Percentiles rank a stretch among this genome's conserved stretches.
These are phyloP conservation scores for Perithous albicinctus DNA, from an alignment of 2,888 invertebrate genomes.

Conservation along the genomic window DNA sequence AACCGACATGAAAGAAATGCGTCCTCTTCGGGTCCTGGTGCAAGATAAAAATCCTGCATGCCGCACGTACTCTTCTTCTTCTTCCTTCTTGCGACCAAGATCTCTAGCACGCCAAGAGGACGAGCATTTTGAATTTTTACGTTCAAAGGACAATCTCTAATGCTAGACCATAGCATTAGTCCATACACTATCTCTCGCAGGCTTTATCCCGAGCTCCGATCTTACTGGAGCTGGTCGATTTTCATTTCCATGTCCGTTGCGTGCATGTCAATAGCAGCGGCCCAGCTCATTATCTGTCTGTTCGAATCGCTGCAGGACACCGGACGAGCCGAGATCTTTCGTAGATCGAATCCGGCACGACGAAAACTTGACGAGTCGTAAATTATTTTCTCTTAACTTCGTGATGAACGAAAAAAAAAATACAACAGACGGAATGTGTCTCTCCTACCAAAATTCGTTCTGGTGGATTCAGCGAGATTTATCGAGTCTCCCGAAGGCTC, in stretches of 20 bases:
- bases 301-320: slow-evolving; percentile 29
- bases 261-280: neutral
- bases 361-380: slow-evolving; percentile 33
- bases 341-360: slow-evolving; percentile 11
- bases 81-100: neutral
- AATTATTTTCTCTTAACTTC: slow-evolving; percentile 35
- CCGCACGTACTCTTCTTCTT: neutral
- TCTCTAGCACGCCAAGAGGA: neutral
- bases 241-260: slow-evolving; percentile 42
- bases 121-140: slow-evolving; percentile 1
- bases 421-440: neutral
- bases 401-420: slow-evolving; percentile 5
- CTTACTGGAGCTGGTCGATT: slow-evolving; percentile 36
- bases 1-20: slow-evolving; percentile 44
- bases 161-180: neutral
- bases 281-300: slow-evolving; percentile 17
- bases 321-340: slow-evolving; percentile 41
- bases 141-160: neutral
- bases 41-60: slow-evolving; percentile 65
- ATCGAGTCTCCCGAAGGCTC: slow-evolving; percentile 31
- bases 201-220: slow-evolving; percentile 33
- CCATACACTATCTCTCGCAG: neutral
- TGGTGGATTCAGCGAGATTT: slow-evolving; percentile 49
- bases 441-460: slow-evolving; percentile 30
- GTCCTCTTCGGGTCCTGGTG: slow-evolving; percentile 39